Conservation (phyloP, 2,113 vertebrate species). For the Falcunculus frontatus region DNA sequence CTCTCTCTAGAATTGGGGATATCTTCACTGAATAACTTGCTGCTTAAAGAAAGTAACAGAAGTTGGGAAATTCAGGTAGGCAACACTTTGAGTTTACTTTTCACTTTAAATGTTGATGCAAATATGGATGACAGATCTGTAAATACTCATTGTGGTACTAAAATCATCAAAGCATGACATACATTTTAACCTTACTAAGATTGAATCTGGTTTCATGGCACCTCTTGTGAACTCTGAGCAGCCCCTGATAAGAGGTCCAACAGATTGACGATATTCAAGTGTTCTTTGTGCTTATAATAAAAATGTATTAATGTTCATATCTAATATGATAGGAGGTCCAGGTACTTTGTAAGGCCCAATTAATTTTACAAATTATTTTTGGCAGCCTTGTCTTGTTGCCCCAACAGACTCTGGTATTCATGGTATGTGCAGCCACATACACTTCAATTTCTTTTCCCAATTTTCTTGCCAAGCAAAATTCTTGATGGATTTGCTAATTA, state of each 20-base stretch:
- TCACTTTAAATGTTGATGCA: background rate
- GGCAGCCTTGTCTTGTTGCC: background rate
- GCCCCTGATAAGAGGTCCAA: background rate
- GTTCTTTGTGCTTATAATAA: background rate
- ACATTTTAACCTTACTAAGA: conserved; percentile 5
- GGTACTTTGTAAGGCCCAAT: background rate
- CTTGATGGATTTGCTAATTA: background rate
- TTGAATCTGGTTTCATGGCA: background rate
- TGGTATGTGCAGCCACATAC: background rate
- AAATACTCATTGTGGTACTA: background rate
- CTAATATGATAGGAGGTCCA: background rate
- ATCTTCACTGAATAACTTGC: background rate
- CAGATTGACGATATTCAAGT: background rate
- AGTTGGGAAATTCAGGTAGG: background rate
- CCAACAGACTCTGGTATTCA: background rate
- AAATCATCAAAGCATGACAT: background rate
- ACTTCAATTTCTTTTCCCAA: background rate
- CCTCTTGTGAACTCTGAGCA: conserved; percentile 12
- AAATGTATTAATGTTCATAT: background rate
- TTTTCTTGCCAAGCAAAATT: background rate
- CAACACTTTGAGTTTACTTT: background rate
- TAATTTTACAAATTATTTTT: conserved; percentile 5
- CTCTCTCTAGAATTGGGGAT: background rate
- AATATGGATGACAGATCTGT: background rate
- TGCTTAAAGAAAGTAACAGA: background rate